Conservation (phyloP, 2,888 invertebrate genomes). For the Creontiades dilutus region DNA sequence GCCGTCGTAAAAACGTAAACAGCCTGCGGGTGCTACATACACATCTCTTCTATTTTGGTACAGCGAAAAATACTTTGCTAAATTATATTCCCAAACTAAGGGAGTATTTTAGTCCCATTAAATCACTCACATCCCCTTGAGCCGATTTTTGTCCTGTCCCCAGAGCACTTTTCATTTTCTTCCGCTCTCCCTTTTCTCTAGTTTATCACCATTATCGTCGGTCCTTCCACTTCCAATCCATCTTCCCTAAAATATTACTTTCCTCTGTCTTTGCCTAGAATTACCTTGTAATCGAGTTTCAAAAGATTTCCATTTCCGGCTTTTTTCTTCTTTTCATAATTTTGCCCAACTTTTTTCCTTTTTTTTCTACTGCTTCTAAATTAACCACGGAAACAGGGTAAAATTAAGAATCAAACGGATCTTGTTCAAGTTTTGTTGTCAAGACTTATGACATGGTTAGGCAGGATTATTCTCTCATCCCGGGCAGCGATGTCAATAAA, state of each 20-base stretch:
- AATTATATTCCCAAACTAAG: not conserved
- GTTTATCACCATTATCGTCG: constrained; percentile 32
- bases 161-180: constrained; percentile 32
- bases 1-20: too few relatives aligned
- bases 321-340: not conserved
- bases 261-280: not conserved
- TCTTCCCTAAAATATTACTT: constrained; percentile 40
- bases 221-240: constrained; percentile 24
- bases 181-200: not conserved
- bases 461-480: too few relatives aligned
- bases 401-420: too few relatives aligned
- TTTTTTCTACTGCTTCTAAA: not conserved
- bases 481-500: too few relatives aligned
- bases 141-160: not conserved
- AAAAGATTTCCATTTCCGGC: not conserved
- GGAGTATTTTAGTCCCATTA: not conserved
- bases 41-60: too few relatives aligned
- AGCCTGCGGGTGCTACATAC: too few relatives aligned
- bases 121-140: not conserved
- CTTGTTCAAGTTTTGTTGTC: too few relatives aligned
- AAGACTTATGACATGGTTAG: too few relatives aligned
- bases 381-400: too few relatives aligned
- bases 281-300: constrained; percentile 35
- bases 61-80: too few relatives aligned
- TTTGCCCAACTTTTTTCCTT: not conserved